Evolutionary conservation across 1,140 invertebrate species (phyloP).

Genomic region (Sarcophaga peregrina): DNA sequence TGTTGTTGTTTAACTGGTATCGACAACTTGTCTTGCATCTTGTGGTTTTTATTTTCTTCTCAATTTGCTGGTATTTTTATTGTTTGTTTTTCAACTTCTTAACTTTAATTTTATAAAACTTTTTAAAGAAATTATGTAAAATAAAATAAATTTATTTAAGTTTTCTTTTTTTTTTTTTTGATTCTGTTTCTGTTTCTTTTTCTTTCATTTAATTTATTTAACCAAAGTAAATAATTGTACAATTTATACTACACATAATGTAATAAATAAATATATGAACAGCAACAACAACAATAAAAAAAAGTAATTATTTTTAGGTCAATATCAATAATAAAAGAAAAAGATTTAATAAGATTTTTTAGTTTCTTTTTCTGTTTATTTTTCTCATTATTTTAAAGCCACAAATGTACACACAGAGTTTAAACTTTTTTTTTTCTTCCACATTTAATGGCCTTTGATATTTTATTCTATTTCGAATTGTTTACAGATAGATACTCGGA

Average conservation of each 20-base stretch:
- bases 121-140: conserved; percentile 13
- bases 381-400: neutral
- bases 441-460: too few species aligned
- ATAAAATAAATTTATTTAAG: conserved; percentile 1
- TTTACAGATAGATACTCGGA: too few species aligned
- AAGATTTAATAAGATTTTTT: neutral
- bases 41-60: neutral
- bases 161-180: too few species aligned
- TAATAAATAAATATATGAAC: neutral
- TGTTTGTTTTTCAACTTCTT: neutral
- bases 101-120: neutral
- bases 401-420: conserved; percentile 4
- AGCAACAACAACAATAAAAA: neutral
- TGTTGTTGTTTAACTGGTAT: conserved; percentile 16
- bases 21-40: neutral
- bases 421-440: neutral
- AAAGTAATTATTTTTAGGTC: neutral
- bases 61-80: neutral
- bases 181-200: neutral
- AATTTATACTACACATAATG: neutral
- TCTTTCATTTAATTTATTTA: neutral
- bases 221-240: neutral
- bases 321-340: conserved; percentile 10
- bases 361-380: neutral
- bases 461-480: too few species aligned